Base-by-base conservation (phyloP, 2,888 invertebrate species). In the Gnatocerus cornutus region DNA sequence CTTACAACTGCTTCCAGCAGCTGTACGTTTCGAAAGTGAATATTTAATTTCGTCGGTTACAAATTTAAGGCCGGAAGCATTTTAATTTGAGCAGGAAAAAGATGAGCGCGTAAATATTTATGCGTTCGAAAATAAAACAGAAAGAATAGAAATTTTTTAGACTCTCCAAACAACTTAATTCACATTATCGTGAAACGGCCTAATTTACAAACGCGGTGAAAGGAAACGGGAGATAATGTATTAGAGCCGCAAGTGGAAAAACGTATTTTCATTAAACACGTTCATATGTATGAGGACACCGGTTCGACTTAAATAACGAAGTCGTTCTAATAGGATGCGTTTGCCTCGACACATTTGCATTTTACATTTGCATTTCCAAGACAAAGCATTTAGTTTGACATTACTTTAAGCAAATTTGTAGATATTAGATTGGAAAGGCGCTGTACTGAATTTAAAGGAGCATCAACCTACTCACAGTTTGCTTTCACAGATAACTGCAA, bases 301-400 rank as follows among this genome's bases (percentile, higher is more conserved):
- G 27, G 43, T 13, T 48, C 16, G 46, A 61, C 62, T 62, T 62
- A 62, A 62, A 50, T 48, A 50, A 50, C 50, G 39, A 39, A 59
- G 59, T 62, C 39, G 37, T 62, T 62, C 62, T 62, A 62, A 62
- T 50, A 62, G 50, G 41, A 62, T 62, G 50, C 62, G 62, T 62
- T 41, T 59, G 63, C 14, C 50, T 59, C 21, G 53, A 52, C 53
- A 53, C 63, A 53, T 63, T 63, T 63, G 63, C 63, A 63, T 43
- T 63, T 39, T 37, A 63, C 52, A 63, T 53, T 63, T 50, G 61
- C 61, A 50, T 50, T 48, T 30, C 53, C 53, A 53, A 63, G 63
- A 62, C 62, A 62, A 62, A 62, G 62, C 62, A 50, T 62, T 62
- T 62, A 62, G 62, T 62, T 62, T 62, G 41, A 50, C 62, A 50